A percentile compares a stretch with the other conserved stretches of the same genome.
These are phyloP conservation scores for Sinocyclocheilus anophthalmus DNA, from an alignment of 2,113 vertebrate genomes.

Conservation along the genomic window DNA sequence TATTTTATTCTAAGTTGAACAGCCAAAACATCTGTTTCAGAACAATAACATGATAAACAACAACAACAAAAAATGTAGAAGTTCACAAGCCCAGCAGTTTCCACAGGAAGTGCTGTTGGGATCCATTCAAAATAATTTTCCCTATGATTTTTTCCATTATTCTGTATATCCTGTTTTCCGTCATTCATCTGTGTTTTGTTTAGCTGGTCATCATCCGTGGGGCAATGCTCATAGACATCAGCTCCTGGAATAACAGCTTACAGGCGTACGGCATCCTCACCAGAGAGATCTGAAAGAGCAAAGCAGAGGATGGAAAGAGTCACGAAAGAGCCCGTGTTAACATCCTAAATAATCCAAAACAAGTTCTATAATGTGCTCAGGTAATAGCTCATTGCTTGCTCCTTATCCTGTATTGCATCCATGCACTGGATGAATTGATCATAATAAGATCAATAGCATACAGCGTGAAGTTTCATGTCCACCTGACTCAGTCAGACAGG, in stretches of 20 bases:
- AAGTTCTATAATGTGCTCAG: neutral
- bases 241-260: constrained; percentile 96
- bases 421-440: neutral
- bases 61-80: neutral
- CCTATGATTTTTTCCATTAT: neutral
- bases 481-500: neutral
- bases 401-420: neutral
- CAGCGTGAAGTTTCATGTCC: neutral
- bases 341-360: neutral
- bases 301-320: neutral
- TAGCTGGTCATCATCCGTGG: constrained; percentile 94
- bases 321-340: neutral
- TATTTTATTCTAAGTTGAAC: constrained; percentile 39
- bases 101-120: constrained; percentile 16
- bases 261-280: constrained; percentile 97
- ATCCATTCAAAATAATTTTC: constrained; percentile 8
- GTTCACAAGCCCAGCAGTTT: neutral
- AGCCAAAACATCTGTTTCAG: neutral
- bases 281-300: constrained; percentile 87
- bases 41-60: constrained; percentile 22
- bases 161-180: neutral
- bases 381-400: neutral
- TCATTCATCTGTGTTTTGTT: neutral
- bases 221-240: constrained; percentile 99
- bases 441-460: neutral